phyloP scores from a whole-genome alignment of 2,797 vertebrate genomes.

The Artibeus lituratus region DNA sequence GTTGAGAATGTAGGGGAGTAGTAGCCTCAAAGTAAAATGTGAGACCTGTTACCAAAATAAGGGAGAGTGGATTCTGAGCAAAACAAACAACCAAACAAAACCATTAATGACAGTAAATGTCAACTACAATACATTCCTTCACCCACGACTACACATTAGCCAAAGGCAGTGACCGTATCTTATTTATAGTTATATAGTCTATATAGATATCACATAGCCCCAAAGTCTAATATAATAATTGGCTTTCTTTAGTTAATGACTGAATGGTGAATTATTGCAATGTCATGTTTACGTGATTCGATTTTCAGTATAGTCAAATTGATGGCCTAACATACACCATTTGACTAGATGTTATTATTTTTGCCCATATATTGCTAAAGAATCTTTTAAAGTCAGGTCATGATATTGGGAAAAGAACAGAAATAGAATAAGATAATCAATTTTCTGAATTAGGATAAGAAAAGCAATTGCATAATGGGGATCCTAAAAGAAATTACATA shows the following conservation, averaged over 20 bases:
- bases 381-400: neutral
- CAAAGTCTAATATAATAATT: neutral
- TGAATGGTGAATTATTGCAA: neutral
- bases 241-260: neutral
- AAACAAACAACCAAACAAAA: neutral
- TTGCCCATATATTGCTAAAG: neutral
- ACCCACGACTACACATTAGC: neutral
- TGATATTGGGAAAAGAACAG: neutral
- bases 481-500: neutral
- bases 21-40: neutral
- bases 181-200: neutral
- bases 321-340: neutral
- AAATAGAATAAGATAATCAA: neutral
- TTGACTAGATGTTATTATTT: neutral
- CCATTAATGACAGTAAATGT: neutral
- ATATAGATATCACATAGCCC: neutral
- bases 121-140: neutral
- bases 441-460: slow-evolving; percentile 24
- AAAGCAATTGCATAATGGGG: neutral
- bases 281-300: neutral
- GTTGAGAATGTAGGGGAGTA: neutral
- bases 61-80: neutral
- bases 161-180: neutral
- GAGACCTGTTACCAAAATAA: neutral
- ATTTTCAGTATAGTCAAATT: neutral